Base-by-base conservation (phyloP, 2,797 vertebrate genomes). In the Eleutherodactylus coqui region DNA sequence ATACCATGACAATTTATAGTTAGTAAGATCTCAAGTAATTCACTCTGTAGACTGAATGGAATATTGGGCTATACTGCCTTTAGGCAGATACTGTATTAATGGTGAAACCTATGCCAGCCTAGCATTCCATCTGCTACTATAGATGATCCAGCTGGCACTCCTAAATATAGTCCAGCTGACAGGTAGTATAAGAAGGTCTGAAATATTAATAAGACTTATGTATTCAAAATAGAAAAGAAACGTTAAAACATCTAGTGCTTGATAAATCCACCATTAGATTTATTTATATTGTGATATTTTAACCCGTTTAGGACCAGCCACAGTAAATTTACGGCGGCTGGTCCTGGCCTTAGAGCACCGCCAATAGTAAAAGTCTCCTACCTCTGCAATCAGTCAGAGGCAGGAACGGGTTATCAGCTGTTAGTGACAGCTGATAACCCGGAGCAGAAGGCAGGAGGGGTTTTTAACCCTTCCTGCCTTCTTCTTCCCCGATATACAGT, bases 121-220 rank as follows among this genome's bases (percentile, higher is more conserved):
- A 45, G 70, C 70, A 73, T 45, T 73, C 70, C 70, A 70, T 24
- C 70, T 73, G 70, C 45, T 73, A 73, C 41, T 73, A 5, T 27
- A n/a, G 13, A 13, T 43, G 9, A 43, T 73, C 70, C 70, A 73
- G 70, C 70, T 73, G 70, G 5, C 6, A 16, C 21, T 13, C n/a
- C 27, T 73, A 73, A 45, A 73, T n/a, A 45, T 45, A 45, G 70
- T 73, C 36, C 10, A 70, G 21, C 14, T 70, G 67, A 70, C 67
- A 70, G 21, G 10, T 70, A 43, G 10, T 3, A 43, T n/a, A 41
- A 10, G 10, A 41, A n/a, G 67, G 41, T 70, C 36, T 70, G 10
- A 70, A 70, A 70, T 70, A 70, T 70, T 70, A 70, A 67, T 67
- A 67, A 41, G 36, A 70, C 21, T 58, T 51, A 8, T 27, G 32